Percentiles rank a stretch among this genome's conserved stretches.
Evolutionary conservation across 2,113 vertebrate genomes (phyloP).

Genomic region (Drymodes brunneopygia): DNA sequence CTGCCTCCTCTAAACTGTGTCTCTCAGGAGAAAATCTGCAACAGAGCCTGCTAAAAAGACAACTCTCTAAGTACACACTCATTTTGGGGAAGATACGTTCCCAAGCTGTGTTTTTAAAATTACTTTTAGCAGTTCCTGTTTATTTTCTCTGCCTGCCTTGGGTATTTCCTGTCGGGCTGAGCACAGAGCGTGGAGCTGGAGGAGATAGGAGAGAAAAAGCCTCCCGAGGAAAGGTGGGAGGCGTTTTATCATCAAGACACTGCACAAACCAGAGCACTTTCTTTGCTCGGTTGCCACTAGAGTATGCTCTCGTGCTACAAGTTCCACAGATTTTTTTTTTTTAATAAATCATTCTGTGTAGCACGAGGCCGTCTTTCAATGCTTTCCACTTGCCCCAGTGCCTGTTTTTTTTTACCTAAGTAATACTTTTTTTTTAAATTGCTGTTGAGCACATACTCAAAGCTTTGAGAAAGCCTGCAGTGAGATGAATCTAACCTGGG

Average conservation of each 20-base stretch:
- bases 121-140: slow-evolving; percentile 68
- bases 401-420: neutral
- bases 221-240: neutral
- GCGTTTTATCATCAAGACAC: neutral
- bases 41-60: slow-evolving; percentile 57
- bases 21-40: slow-evolving; percentile 71
- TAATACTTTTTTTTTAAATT: neutral
- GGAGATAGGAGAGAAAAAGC: slow-evolving; percentile 1
- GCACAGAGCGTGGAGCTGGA: neutral
- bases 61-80: slow-evolving; percentile 59
- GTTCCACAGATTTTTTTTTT: neutral
- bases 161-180: neutral
- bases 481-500: neutral
- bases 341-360: neutral
- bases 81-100: neutral
- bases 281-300: slow-evolving; percentile 70
- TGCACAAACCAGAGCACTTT: neutral
- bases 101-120: slow-evolving; percentile 29
- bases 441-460: neutral
- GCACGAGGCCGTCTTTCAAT: neutral
- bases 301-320: slow-evolving; percentile 68
- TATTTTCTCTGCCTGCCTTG: slow-evolving; percentile 55
- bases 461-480: neutral
- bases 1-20: slow-evolving; percentile 66
- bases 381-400: neutral